A percentile compares a stretch with the other conserved stretches of the same genome.
Evolutionary conservation across 1,140 invertebrate genomes (phyloP).

Genomic region (Drosophila sproati): DNA sequence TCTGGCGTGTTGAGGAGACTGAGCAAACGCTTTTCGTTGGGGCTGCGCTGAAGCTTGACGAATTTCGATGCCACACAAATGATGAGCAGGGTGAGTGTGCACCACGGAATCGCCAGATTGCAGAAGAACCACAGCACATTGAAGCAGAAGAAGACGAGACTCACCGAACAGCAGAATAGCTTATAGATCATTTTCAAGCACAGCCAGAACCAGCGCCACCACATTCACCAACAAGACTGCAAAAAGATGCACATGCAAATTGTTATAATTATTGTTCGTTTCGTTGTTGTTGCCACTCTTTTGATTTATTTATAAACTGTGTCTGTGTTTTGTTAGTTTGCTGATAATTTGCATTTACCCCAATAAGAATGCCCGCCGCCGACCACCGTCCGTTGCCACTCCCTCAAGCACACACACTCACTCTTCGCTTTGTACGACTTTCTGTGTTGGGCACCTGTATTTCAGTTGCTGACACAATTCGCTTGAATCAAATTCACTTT

Average conservation of each 20-base stretch:
- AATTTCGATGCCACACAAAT: slow-evolving; percentile 82
- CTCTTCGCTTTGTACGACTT: background rate
- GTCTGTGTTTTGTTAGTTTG: slow-evolving; percentile 24
- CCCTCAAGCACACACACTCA: slow-evolving; percentile 52
- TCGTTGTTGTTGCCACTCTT: slow-evolving; percentile 19
- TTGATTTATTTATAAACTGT: slow-evolving; percentile 54
- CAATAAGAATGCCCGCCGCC: slow-evolving; percentile 58
- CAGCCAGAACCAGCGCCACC: slow-evolving; percentile 70
- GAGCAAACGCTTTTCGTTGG: slow-evolving; percentile 74
- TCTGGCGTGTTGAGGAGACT: slow-evolving; percentile 62
- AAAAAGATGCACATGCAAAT: slow-evolving; percentile 15
- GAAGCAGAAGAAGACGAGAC: slow-evolving; percentile 77
- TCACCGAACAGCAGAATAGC: slow-evolving; percentile 71
- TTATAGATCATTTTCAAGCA: slow-evolving; percentile 82
- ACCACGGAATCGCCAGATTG: slow-evolving; percentile 81
- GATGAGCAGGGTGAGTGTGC: slow-evolving; percentile 69
- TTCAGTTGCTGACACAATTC: slow-evolving; percentile 3
- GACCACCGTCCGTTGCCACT: slow-evolving; percentile 36
- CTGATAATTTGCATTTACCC: slow-evolving; percentile 53
- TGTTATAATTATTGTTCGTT: slow-evolving; percentile 2
- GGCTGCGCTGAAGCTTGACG: slow-evolving; percentile 75
- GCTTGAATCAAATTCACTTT: background rate
- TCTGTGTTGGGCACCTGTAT: background rate
- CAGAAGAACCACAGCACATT: slow-evolving; percentile 82
- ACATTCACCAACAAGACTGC: slow-evolving; percentile 74